phyloP scores from a whole-genome alignment of 2,888 invertebrate species.

The Xanthia icteritia region DNA sequence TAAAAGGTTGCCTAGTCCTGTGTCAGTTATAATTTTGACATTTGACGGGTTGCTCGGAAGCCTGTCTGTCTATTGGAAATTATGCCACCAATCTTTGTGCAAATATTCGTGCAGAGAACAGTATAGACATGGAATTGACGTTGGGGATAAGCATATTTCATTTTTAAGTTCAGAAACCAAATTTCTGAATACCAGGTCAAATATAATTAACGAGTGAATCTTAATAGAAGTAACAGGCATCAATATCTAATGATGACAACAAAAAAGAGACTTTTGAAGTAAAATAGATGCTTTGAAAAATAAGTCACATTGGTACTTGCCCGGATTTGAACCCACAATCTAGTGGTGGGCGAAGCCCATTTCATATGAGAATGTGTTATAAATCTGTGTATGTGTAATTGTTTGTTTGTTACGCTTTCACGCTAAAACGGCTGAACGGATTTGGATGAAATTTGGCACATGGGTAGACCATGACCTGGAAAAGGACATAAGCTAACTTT shows the following conservation, averaged over 20 bases:
- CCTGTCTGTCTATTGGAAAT: conserved; percentile 33
- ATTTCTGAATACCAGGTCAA: background rate
- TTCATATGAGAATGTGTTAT: no score
- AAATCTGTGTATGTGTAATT: no score
- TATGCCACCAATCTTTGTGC: conserved; percentile 7
- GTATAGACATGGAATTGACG: background rate
- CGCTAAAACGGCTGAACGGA: no score
- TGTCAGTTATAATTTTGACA: conserved; percentile 30
- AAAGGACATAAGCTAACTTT: no score
- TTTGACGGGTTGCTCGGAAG: conserved; percentile 22
- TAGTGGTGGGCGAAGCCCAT: no score
- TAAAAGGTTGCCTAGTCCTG: conserved; percentile 8
- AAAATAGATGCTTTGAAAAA: background rate
- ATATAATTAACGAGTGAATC: background rate
- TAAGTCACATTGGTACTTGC: background rate
- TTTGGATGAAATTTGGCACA: no score
- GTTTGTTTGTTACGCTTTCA: no score
- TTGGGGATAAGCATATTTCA: background rate
- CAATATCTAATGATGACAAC: background rate
- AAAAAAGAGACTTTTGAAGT: background rate
- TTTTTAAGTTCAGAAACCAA: no score
- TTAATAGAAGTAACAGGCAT: background rate
- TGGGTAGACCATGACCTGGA: no score
- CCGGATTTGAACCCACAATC: background rate
- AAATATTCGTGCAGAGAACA: background rate